phyloP scores from a whole-genome alignment of 1,140 invertebrate genomes.

The Tetragonula clypearis region DNA sequence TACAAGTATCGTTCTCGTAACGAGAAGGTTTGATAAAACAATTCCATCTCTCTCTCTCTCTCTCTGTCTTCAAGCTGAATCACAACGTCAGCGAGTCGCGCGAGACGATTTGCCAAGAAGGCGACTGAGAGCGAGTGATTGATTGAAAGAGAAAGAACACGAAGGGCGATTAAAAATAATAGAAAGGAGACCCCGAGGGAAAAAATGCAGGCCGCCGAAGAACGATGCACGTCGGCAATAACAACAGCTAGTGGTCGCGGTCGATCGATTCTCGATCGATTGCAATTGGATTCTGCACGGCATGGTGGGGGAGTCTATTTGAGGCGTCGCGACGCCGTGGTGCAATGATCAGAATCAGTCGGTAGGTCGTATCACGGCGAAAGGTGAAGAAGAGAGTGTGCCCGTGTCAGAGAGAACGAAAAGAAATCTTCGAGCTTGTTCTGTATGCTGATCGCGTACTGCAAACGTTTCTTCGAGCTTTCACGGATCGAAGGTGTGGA shows the following conservation, averaged over 20 bases:
- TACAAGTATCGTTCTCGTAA: background rate
- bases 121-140: no score
- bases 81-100: background rate
- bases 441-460: slow-evolving; percentile 13
- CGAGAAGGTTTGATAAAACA: background rate
- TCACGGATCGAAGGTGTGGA: background rate
- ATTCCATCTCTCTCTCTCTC: background rate
- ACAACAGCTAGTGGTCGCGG: background rate
- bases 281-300: slow-evolving; percentile 70
- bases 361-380: slow-evolving; percentile 61
- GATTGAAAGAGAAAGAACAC: background rate
- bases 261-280: slow-evolving; percentile 58
- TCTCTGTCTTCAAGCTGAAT: background rate
- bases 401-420: background rate
- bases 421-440: background rate
- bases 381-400: slow-evolving; percentile 52
- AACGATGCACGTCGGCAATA: background rate
- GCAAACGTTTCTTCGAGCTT: background rate
- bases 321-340: slow-evolving; percentile 70
- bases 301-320: slow-evolving; percentile 80
- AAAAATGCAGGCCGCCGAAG: background rate
- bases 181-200: background rate
- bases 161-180: slow-evolving; percentile 38
- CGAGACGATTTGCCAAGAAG: background rate
- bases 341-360: slow-evolving; percentile 74